phyloP scores from a whole-genome alignment of 1,140 invertebrate genomes.

The Lasioglossum baleicum region DNA sequence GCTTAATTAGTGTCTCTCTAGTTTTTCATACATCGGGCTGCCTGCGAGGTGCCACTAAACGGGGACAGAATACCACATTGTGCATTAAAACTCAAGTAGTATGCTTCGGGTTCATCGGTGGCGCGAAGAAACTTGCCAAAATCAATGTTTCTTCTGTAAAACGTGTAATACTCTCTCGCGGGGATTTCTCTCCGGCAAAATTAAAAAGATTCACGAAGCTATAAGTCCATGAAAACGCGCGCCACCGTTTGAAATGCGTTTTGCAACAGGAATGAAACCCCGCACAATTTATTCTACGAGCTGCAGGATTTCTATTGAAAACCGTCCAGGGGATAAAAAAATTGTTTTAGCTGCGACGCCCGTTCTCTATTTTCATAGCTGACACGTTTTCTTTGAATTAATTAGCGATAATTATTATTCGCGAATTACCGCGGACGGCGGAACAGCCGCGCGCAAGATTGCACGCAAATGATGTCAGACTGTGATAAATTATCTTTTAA shows the following conservation, averaged over 20 bases:
- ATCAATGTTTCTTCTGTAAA: not conserved
- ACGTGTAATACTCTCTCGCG: not conserved
- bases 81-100: slow-evolving; percentile 15
- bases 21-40: slow-evolving; percentile 45
- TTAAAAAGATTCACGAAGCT: too few relatives aligned
- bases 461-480: not conserved
- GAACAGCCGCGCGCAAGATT: not conserved
- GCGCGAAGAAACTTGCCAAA: not conserved
- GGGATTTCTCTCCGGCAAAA: too few relatives aligned
- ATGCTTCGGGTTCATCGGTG: not conserved
- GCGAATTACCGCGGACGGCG: not conserved
- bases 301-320: too few relatives aligned
- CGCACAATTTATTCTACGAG: too few relatives aligned
- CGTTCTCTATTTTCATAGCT: too few relatives aligned
- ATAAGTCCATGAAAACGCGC: too few relatives aligned
- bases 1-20: slow-evolving; percentile 64
- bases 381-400: too few relatives aligned
- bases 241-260: too few relatives aligned
- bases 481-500: slow-evolving; percentile 20
- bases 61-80: slow-evolving; percentile 45
- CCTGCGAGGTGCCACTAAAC: slow-evolving; percentile 54
- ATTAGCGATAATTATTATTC: not conserved
- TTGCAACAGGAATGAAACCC: too few relatives aligned
- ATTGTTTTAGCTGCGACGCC: too few relatives aligned
- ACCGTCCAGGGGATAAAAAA: too few relatives aligned